A percentile compares a stretch with the other conserved stretches of the same genome.
Conservation (phyloP, 2,113 vertebrate genomes). For the Pluvianellus socialis region DNA sequence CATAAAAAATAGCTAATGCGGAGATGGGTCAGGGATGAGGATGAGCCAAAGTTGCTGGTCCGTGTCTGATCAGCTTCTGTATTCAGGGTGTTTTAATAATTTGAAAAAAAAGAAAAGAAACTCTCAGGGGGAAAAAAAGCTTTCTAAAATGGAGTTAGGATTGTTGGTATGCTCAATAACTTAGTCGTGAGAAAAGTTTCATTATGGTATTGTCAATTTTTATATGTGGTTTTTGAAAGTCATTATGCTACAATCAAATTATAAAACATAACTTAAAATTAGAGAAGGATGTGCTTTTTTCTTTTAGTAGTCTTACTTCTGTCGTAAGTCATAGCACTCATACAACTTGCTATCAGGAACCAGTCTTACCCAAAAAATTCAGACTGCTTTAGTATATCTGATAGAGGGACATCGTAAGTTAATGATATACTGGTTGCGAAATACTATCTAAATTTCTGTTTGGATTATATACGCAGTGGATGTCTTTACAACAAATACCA, state of each 20-base stretch:
- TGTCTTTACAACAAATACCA: not conserved
- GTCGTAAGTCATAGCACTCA: not conserved
- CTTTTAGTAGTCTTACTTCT: not conserved
- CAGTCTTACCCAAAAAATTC: not conserved
- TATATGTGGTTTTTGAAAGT: not conserved
- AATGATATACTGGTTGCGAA: not conserved
- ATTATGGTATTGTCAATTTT: not conserved
- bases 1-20: not conserved
- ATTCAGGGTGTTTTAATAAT: not conserved
- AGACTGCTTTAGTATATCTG: not conserved
- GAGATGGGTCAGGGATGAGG: not conserved
- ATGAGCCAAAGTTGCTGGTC: not conserved
- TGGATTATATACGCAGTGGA: not conserved
- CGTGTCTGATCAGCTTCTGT: not conserved
- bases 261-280: not conserved
- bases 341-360: not conserved
- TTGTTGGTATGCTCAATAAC: not conserved
- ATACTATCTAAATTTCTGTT: not conserved
- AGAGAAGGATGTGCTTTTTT: not conserved
- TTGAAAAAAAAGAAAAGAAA: not conserved
- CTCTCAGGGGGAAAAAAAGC: fast-evolving
- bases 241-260: not conserved
- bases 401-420: not conserved
- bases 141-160: not conserved
- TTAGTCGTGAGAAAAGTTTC: not conserved